Base-by-base conservation (phyloP, 2,888 invertebrate genomes). In the Strigamia crassipes region DNA sequence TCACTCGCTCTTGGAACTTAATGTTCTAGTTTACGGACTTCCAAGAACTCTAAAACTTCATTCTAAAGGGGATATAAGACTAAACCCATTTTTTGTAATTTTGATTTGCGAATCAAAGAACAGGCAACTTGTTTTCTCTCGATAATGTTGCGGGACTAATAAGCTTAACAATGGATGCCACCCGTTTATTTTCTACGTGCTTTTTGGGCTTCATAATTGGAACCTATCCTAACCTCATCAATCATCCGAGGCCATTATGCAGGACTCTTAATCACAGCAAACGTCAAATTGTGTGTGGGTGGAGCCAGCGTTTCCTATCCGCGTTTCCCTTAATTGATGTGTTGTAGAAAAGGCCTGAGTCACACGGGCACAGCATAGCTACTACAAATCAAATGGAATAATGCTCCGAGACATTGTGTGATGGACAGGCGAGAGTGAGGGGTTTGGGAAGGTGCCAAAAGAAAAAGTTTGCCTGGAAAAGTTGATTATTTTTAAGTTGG, bases 221-320 rank as follows among this genome's bases (percentile, higher is more conserved):
- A 73, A 10, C 27, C 31, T 13, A 73, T 23, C 73, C 31, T 73
- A 73, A 73, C 73, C 23, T 27, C 73, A 73, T 73, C 23, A 73
- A 73, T 73, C 73, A 73, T 27, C 27, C 27, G 73, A 12, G 31
- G 73, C 73, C 73, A 73, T 73, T 73, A 73, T 73, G 73, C 61
- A 66, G 23, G 27, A 73, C 73, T 73, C 12, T 73, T 73, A 73
- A 73, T 73, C 73, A 73, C 73, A 73, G 13, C 73, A 73, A 73
- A 73, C 61, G 73, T 51, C 51, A 51, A 51, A 51, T 18, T 51
- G 18, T 51, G 51, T 73, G 73, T 15, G 73, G 73, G 73, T 73
- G 73, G 73, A 56, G 18, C 56, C 21, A n/a, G 73, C 13, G 73
- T 73, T 73, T 23, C 31, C 27, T 73, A 31, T 10, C 12, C 73